Evolutionary conservation across 1,140 invertebrate species (phyloP).

Genomic region (Geopemphigus sp.): DNA sequence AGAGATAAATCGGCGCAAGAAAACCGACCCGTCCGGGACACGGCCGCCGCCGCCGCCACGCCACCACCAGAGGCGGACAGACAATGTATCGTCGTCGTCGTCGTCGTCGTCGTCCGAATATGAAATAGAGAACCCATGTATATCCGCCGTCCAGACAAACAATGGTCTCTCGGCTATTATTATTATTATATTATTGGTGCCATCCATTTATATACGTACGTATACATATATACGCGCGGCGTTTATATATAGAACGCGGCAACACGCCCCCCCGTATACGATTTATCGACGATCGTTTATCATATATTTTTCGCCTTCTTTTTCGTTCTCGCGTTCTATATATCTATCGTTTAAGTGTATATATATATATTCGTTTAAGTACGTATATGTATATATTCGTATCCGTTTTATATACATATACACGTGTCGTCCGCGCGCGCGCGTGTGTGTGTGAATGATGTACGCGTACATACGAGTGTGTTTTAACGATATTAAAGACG

Average conservation of each 20-base stretch:
- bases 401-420: not conserved
- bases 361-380: too few relatives aligned
- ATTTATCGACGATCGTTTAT: constrained; percentile 37
- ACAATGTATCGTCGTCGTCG: too few relatives aligned
- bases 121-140: constrained; percentile 31
- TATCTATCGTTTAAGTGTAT: not conserved
- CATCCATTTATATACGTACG: constrained; percentile 19
- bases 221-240: not conserved
- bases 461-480: too few relatives aligned
- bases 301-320: constrained; percentile 16
- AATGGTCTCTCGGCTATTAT: constrained; percentile 39
- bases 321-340: not conserved
- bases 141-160: constrained; percentile 39
- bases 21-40: constrained; percentile 21
- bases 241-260: not conserved
- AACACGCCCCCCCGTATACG: constrained; percentile 17
- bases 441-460: not conserved
- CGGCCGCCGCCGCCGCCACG: not conserved
- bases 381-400: too few relatives aligned
- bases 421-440: not conserved
- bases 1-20: too few relatives aligned
- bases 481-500: constrained; percentile 33
- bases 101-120: constrained; percentile 32
- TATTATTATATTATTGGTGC: constrained; percentile 36
- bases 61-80: constrained; percentile 1